A percentile compares a stretch with the other conserved stretches of the same genome.
Evolutionary conservation across 2,888 invertebrate genomes (phyloP).

Genomic region (Meliscaeva auricollis): DNA sequence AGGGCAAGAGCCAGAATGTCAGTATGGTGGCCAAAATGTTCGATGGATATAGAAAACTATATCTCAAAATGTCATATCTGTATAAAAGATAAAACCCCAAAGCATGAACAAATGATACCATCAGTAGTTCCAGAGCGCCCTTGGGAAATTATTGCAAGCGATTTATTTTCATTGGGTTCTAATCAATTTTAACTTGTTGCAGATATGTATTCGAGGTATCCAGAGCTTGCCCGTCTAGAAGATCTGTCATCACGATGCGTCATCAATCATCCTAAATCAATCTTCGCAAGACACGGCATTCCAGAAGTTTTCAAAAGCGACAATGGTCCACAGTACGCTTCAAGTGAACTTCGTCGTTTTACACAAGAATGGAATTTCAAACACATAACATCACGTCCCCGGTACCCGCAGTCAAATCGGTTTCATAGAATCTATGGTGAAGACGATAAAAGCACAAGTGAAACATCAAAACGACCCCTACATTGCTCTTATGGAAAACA

Average conservation of each 20-base stretch:
- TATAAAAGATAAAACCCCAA: constrained; percentile 18
- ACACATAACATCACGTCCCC: constrained; percentile 16
- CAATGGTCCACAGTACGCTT: constrained; percentile 14
- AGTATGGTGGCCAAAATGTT: not conserved
- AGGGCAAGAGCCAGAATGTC: too few species aligned
- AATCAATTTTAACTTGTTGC: constrained; percentile 25
- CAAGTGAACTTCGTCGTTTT: constrained; percentile 20
- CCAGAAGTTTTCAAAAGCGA: constrained; percentile 12
- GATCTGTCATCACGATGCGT: too few species aligned
- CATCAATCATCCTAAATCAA: constrained; percentile 16
- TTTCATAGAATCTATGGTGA: too few species aligned
- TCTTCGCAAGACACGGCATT: constrained; percentile 17
- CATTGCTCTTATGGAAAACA: too few species aligned
- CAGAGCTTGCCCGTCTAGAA: too few species aligned
- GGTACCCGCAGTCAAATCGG: constrained; percentile 20
- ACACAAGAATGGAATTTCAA: constrained; percentile 13
- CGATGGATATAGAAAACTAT: constrained; percentile 29
- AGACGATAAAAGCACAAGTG: too few species aligned
- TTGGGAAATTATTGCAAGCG: constrained; percentile 24
- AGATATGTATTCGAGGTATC: too few species aligned
- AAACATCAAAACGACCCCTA: too few species aligned
- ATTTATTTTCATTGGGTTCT: constrained; percentile 32
- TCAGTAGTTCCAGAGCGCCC: constrained; percentile 38
- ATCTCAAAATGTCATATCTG: constrained; percentile 28
- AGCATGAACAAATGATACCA: constrained; percentile 26